These are phyloP conservation scores for Pseudanteris insignis DNA, from an alignment of 2,888 invertebrate species.

Conservation along the genomic window DNA sequence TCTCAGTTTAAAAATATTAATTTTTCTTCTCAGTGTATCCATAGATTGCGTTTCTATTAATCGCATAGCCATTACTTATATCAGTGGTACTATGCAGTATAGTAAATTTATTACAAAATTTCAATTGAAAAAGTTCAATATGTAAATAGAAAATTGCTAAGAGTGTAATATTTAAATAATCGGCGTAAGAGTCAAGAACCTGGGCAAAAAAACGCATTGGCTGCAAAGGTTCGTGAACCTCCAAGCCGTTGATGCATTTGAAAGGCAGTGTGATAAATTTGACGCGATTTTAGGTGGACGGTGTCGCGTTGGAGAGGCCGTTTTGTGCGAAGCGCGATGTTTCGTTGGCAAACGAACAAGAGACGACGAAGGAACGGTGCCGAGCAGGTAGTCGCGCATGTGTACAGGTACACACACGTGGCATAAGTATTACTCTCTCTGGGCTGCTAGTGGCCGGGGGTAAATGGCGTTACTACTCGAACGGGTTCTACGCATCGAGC, in stretches of 20 bases:
- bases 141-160: too few relatives aligned
- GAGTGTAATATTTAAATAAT: too few relatives aligned
- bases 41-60: too few relatives aligned
- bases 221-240: slow-evolving; percentile 19
- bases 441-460: slow-evolving; percentile 34
- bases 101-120: too few relatives aligned
- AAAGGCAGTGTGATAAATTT: slow-evolving; percentile 32
- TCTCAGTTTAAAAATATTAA: too few relatives aligned
- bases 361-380: slow-evolving; percentile 24
- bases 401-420: slow-evolving; percentile 39
- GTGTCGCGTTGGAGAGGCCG: slow-evolving; percentile 20
- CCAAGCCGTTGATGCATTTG: slow-evolving; percentile 11
- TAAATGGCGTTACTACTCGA: slow-evolving; percentile 42
- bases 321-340: slow-evolving; percentile 34
- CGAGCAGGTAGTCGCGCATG: slow-evolving; percentile 21
- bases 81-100: too few relatives aligned
- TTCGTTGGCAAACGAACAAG: slow-evolving; percentile 31
- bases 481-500: slow-evolving; percentile 25
- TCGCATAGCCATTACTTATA: too few relatives aligned
- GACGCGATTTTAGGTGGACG: slow-evolving; percentile 23
- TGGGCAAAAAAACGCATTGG: too few relatives aligned
- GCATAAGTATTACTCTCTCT: slow-evolving; percentile 43
- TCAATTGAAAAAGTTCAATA: too few relatives aligned
- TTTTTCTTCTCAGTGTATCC: too few relatives aligned
- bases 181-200: too few relatives aligned